Conservation (phyloP, 2,797 vertebrate species). For the Takifugu rubripes region DNA sequence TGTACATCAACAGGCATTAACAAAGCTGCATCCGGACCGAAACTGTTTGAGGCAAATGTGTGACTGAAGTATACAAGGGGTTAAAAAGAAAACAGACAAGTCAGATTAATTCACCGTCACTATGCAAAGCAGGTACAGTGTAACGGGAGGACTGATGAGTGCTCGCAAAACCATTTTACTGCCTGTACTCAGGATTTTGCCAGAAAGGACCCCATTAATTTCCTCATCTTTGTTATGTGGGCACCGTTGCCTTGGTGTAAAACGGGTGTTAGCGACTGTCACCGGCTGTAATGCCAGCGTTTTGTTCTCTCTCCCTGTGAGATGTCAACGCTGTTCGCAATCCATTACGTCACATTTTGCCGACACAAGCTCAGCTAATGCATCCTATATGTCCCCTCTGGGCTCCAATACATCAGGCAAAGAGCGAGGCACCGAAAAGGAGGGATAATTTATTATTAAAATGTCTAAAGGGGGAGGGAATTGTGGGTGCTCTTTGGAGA, state of each 20-base stretch:
- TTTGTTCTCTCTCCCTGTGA: conserved; percentile 49
- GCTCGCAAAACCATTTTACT: conserved; percentile 73
- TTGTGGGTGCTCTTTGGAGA: conserved; percentile 44
- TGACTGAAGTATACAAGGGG: too few species aligned
- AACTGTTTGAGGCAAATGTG: too few species aligned
- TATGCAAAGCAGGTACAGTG: conserved; percentile 73
- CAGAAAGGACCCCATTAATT: conserved; percentile 44
- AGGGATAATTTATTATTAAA: conserved; percentile 75
- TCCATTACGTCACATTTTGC: conserved; percentile 61
- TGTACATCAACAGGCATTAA: too few species aligned
- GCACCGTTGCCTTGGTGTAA: conserved; percentile 26
- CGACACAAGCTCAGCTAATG: conserved; percentile 49
- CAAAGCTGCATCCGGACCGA: too few species aligned
- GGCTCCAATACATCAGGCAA: conserved; percentile 72
- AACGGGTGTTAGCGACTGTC: conserved; percentile 25
- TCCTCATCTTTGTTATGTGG: conserved; percentile 8
- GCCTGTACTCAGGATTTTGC: conserved; percentile 53
- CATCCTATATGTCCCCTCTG: conserved; percentile 57
- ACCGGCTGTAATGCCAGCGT: conserved; percentile 37
- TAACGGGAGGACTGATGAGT: conserved; percentile 70
- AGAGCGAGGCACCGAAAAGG: conserved; percentile 54
- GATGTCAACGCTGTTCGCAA: conserved; percentile 46
- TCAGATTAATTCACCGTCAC: conserved; percentile 75
- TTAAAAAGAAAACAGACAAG: conserved; percentile 56
- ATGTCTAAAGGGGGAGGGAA: conserved; percentile 49